phyloP scores from a whole-genome alignment of 1,140 invertebrate genomes.

The Drosophila setifemur region DNA sequence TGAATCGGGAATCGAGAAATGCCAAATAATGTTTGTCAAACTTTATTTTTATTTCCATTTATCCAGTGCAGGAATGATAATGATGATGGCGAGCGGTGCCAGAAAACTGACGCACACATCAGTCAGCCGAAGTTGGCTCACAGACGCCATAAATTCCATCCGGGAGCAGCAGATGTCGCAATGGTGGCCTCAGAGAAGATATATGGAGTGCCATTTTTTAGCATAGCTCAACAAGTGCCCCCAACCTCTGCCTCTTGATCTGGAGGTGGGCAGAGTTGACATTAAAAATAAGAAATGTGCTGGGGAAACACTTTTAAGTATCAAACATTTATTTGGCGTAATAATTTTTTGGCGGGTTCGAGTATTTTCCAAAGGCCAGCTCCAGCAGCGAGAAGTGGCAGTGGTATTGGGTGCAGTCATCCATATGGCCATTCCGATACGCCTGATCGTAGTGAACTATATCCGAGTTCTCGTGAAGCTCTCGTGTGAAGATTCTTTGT shows the following conservation, averaged over 20 bases:
- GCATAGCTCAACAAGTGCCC: constrained; percentile 51
- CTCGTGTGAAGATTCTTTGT: constrained; percentile 85
- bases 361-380: constrained; percentile 88
- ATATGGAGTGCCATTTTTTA: constrained; percentile 70
- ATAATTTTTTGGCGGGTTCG: constrained; percentile 74
- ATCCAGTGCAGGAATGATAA: constrained; percentile 15
- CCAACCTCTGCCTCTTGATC: not conserved
- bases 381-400: constrained; percentile 89
- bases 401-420: constrained; percentile 85
- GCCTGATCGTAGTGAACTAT: constrained; percentile 87
- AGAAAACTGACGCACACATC: constrained; percentile 48
- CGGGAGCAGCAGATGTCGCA: not conserved
- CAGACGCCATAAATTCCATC: constrained; percentile 25
- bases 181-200: constrained; percentile 31
- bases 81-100: constrained; percentile 10
- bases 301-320: constrained; percentile 48
- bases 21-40: constrained; percentile 46
- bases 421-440: constrained; percentile 83
- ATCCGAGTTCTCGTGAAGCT: constrained; percentile 86
- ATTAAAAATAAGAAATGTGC: constrained; percentile 58
- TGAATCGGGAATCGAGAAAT: constrained; percentile 36
- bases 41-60: constrained; percentile 56
- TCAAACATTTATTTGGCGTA: constrained; percentile 68
- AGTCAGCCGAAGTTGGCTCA: constrained; percentile 34
- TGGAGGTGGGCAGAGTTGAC: constrained; percentile 21